Base-by-base conservation (phyloP, 1,140 invertebrate genomes). In the Drosophila chauvacae region DNA sequence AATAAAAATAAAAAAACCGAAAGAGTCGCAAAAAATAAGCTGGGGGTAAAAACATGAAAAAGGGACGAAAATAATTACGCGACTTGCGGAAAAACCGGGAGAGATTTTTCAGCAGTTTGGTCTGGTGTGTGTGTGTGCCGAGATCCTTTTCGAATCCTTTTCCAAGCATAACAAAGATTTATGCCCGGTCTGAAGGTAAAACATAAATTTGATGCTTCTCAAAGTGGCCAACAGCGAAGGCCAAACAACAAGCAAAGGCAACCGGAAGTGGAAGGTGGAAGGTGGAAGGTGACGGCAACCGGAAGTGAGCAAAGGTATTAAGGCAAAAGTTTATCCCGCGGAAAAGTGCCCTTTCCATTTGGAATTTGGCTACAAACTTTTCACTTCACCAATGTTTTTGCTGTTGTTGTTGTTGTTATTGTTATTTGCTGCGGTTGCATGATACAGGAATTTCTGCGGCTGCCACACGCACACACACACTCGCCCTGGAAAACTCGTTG, bases 361-460 rank as follows among this genome's bases (percentile, higher is more conserved):
- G 44, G 37, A 50, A 41, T 85, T 75, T 55, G 60, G 68, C 69
- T 66, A 77, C 85, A 86, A 86, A 81, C 69, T 81, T 86, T 86
- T 74, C 42, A 70, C 63, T 73, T 51, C 0, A 7, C 35, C n/a
- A 30, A 48, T 47, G 47, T n/a, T 50, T 26, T 35, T 62, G 39
- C 50, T 80, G 41, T 35, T 64, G 35, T 55, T 30, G 30, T 42
- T 30, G 30, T 42, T 65, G 47, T 14, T 48, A 28, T 42, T 65
- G 47, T 14, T 48, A 28, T 45, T 51, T 78, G 60, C 51, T 75
- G 61, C 65, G 79, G 82, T 78, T 86, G 73, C 79, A 81, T 81
- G 82, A 86, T 86, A 81, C 79, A 69, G 65, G 65, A 71, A 80
- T 80, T 84, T 85, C 59, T 84, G 81, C 45, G 81, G 77, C 68